phyloP scores from a whole-genome alignment of 1,140 invertebrate genomes.

The Cydia amplana region DNA sequence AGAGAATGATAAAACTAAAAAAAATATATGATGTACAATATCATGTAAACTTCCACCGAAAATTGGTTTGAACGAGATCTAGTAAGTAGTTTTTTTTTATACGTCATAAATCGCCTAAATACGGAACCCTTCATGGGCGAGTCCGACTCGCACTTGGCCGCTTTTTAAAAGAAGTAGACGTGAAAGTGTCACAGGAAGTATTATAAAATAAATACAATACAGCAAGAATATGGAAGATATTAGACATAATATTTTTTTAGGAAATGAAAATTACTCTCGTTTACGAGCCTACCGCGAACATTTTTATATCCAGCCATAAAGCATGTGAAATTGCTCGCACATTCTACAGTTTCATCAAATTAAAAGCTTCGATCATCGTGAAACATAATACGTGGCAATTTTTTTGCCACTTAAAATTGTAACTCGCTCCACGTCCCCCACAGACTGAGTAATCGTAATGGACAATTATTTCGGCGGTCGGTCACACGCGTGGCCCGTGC shows the following conservation, averaged over 20 bases:
- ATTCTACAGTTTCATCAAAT: neutral
- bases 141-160: no score
- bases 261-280: neutral
- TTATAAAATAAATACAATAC: no score
- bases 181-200: no score
- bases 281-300: neutral
- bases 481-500: conserved; percentile 75
- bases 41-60: no score
- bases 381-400: conserved; percentile 12
- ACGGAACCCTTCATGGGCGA: no score
- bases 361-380: conserved; percentile 13
- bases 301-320: conserved; percentile 3
- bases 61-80: no score
- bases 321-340: neutral
- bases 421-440: conserved; percentile 37
- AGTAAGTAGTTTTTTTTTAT: no score
- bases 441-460: conserved; percentile 54
- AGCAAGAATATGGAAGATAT: neutral
- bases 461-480: conserved; percentile 76
- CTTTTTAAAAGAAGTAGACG: no score
- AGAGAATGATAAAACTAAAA: no score
- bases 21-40: no score
- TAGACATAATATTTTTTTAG: neutral
- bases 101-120: no score
- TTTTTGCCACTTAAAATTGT: conserved; percentile 31